These are phyloP conservation scores for Lutjanus argentimaculatus DNA, from an alignment of 2,797 vertebrate species.

Conservation along the genomic window DNA sequence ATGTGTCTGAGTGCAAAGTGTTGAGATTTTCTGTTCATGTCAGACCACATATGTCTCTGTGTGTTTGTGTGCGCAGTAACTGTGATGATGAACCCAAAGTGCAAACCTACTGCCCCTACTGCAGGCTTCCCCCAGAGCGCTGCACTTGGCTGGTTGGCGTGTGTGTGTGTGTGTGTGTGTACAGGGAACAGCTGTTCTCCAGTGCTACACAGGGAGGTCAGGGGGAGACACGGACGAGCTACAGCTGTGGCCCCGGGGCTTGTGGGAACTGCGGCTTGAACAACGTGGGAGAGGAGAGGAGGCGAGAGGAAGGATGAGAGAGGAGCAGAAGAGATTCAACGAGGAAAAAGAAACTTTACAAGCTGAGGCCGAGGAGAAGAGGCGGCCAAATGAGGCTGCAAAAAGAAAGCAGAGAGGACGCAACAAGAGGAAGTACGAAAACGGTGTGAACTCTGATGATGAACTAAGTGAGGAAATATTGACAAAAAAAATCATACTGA, in stretches of 20 bases:
- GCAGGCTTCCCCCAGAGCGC: slow-evolving; percentile 65
- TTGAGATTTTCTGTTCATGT: slow-evolving; percentile 36
- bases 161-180: slow-evolving; percentile 37
- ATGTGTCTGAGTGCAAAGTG: slow-evolving; percentile 13
- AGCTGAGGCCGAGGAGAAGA: slow-evolving; percentile 25
- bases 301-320: slow-evolving; percentile 9
- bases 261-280: slow-evolving; percentile 78
- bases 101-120: slow-evolving; percentile 56
- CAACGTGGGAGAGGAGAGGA: slow-evolving; percentile 63
- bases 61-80: slow-evolving; percentile 37
- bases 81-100: slow-evolving; percentile 60
- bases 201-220: slow-evolving; percentile 74
- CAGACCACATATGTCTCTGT: slow-evolving; percentile 49
- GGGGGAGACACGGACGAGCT: slow-evolving; percentile 57
- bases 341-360: slow-evolving; percentile 19
- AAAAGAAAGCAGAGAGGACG: slow-evolving; percentile 18
- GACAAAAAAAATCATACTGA: no score
- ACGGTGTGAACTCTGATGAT: no score
- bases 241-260: slow-evolving; percentile 82
- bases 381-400: neutral
- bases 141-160: slow-evolving; percentile 54
- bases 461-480: no score
- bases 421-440: neutral
- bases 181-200: slow-evolving; percentile 80
- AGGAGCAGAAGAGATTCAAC: neutral